Base-by-base conservation (phyloP, 2,888 invertebrate species). In the Aleiodes alternator region DNA sequence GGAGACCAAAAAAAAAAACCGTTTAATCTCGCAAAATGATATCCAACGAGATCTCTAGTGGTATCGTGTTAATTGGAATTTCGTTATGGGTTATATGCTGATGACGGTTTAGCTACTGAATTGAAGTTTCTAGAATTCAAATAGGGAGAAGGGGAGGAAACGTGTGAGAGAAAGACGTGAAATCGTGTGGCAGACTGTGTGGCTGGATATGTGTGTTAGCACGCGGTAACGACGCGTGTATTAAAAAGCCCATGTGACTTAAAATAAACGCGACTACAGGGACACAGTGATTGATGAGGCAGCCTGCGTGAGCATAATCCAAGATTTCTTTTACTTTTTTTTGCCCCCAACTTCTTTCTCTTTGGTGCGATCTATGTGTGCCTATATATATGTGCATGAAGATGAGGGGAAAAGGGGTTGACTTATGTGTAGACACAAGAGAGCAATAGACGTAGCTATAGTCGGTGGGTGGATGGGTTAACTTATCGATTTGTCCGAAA, bases 141-240 rank as follows among this genome's bases (percentile, higher is more conserved):
- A 55, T 34, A 34, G 23, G 23, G 2, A 23, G 23, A 23, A 23
- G 23, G 23, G 23, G 23, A 23, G 23, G 2, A 6, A 72, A 66
- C 38, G 59, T 50, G 57, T 51, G 56, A 12, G 53, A 48, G 61
- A 29, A 38, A 56, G 57, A 34, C 12, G 64, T 55, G 68, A 61
- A 69, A 16, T 68, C 38, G n/a, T n/a, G 34, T n/a, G 34, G 34
- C 59, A 56, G 64, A 64, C 64, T 43, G 64, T 64, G 64, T 64
- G 64, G 64, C 64, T 64, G 23, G 64, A 64, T 64, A 43, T 11
- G 64, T 68, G 68, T 68, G 68, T 68, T 68, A 68, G 68, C 68
- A 68, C n/a, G 68, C 84, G 84, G 84, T 86, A 86, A 86, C 84
- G 86, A 86, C 83, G 84, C 83, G 83, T 84, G 84, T 83, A 86